phyloP scores from a whole-genome alignment of 2,797 vertebrate genomes.

The Schizothorax lantsangensis region DNA sequence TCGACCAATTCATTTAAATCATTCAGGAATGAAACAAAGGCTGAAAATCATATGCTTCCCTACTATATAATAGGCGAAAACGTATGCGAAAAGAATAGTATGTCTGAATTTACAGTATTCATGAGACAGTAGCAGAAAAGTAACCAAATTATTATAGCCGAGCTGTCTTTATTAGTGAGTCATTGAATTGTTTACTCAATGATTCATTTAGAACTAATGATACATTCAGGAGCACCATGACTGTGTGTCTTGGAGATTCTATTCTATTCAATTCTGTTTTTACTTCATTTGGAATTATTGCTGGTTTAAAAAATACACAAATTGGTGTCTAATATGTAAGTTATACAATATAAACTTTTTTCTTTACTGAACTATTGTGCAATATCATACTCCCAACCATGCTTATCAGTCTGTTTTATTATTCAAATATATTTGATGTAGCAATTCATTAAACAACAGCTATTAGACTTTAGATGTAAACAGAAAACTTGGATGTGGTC shows the following conservation, averaged over 20 bases:
- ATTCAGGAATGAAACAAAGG: not conserved
- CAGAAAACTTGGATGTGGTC: conserved; percentile 1
- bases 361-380: not conserved
- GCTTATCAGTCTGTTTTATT: not conserved
- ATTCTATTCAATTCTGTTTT: not conserved
- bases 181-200: conserved; percentile 7
- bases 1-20: not conserved
- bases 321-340: not conserved
- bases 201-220: not conserved
- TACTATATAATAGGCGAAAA: not conserved
- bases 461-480: not conserved
- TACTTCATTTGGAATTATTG: not conserved
- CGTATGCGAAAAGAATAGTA: not conserved
- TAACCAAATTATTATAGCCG: not conserved
- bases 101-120: not conserved
- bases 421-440: not conserved
- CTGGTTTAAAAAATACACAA: not conserved
- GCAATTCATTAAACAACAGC: not conserved
- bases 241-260: not conserved
- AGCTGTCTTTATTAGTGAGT: not conserved
- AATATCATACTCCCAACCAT: not conserved
- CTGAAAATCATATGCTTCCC: not conserved
- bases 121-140: not conserved
- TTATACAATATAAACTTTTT: not conserved
- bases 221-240: not conserved